These are phyloP conservation scores for Octonoba sinensis DNA, from an alignment of 2,888 invertebrate genomes.

Conservation along the genomic window DNA sequence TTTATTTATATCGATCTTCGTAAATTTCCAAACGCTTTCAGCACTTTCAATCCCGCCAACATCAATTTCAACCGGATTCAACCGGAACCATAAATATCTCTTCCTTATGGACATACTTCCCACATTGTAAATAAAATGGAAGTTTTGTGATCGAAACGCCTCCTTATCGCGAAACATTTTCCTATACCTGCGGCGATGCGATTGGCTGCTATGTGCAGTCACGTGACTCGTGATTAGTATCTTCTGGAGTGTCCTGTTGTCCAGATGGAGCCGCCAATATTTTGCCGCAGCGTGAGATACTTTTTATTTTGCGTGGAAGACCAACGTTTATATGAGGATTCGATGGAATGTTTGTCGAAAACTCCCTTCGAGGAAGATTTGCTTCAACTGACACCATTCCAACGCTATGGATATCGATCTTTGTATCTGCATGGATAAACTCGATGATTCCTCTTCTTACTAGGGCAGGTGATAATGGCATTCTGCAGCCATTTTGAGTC, in stretches of 20 bases:
- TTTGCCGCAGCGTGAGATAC: slow-evolving; percentile 1
- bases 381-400: slow-evolving; percentile 35
- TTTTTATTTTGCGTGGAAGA: slow-evolving; percentile 28
- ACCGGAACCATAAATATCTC: slow-evolving; percentile 21
- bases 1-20: neutral
- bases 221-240: slow-evolving; percentile 11
- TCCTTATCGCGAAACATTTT: slow-evolving; percentile 16
- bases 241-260: neutral
- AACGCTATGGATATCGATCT: slow-evolving; percentile 35
- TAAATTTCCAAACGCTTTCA: no score
- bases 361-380: slow-evolving; percentile 25
- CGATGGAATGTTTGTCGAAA: slow-evolving; percentile 45
- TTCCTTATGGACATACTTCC: neutral
- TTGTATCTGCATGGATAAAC: slow-evolving; percentile 8
- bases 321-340: slow-evolving; percentile 14
- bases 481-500: neutral
- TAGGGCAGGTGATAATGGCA: neutral
- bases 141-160: slow-evolving; percentile 27
- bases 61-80: slow-evolving; percentile 22
- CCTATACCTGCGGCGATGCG: slow-evolving; percentile 5
- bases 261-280: slow-evolving; percentile 7
- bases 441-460: no score
- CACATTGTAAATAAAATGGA: slow-evolving; percentile 25
- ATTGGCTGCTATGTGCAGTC: neutral
- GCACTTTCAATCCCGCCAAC: neutral